phyloP scores from a whole-genome alignment of 2,797 vertebrate species.

The Discoglossus pictus region DNA sequence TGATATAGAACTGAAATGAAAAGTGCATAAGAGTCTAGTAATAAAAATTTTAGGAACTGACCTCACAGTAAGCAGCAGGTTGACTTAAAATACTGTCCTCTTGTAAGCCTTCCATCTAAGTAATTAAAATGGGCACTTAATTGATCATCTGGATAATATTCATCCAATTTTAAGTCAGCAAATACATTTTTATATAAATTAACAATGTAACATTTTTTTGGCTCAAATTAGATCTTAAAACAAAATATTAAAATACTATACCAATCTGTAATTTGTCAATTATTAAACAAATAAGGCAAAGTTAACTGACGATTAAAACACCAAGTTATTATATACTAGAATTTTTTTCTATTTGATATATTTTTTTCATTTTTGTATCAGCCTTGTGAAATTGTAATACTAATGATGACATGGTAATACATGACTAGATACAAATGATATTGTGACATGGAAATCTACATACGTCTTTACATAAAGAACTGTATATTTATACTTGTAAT shows the following conservation, averaged over 20 bases:
- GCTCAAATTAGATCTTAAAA: slow-evolving; percentile 72
- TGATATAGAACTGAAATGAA: slow-evolving; percentile 82
- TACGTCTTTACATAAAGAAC: too few relatives aligned
- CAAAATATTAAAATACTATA: slow-evolving; percentile 58
- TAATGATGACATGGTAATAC: too few relatives aligned
- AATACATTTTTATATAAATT: slow-evolving; percentile 81
- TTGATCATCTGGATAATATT: slow-evolving; percentile 92
- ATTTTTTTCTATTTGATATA: too few relatives aligned
- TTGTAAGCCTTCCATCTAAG: slow-evolving; percentile 99
- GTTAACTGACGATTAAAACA: not conserved
- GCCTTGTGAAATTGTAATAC: too few relatives aligned
- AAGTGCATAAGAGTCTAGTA: slow-evolving; percentile 86
- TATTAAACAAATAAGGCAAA: not conserved
- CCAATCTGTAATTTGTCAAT: not conserved
- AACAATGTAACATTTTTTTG: slow-evolving; percentile 78
- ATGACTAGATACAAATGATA: too few relatives aligned
- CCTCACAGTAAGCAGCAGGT: slow-evolving; percentile 99
- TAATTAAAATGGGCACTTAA: slow-evolving; percentile 99
- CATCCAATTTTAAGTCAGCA: slow-evolving; percentile 91
- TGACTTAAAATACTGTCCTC: slow-evolving; percentile 99
- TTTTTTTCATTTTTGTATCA: too few relatives aligned
- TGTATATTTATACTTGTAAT: too few relatives aligned
- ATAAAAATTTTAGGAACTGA: slow-evolving; percentile 99
- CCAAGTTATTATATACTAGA: too few relatives aligned
- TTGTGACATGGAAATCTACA: too few relatives aligned